Base-by-base conservation (phyloP, 2,888 invertebrate species). In the Drosophila neotestacea region DNA sequence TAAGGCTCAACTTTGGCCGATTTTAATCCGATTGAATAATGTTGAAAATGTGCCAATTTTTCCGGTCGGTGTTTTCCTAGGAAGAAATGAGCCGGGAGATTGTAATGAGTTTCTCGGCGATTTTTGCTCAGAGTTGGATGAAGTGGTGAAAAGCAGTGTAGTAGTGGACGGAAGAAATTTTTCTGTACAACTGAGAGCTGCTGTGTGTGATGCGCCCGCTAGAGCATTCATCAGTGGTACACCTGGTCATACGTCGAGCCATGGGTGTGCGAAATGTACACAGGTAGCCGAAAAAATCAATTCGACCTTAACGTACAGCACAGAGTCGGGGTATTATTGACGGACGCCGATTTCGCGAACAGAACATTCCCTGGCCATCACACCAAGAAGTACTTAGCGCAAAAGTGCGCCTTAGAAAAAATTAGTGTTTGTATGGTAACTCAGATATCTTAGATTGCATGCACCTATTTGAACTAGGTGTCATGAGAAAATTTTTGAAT, bases 131-230 rank as follows among this genome's bases (percentile, higher is more conserved):
- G n/a, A 16, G 3, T 55, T 16, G 16, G 16, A 16, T 16, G 16
- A 16, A 16, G 16, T 16, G 16, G 1, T 16, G 16, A 16, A 16
- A 16, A 16, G 16, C 16, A 1, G 16, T 16, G 16, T 16, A 16
- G 16, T 16, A 16, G 16, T 16, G 16, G 16, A 16, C 16, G 16
- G 16, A 28, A 22, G 27, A 30, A 7, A 32, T 6, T 6, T 32
- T 9, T 9, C 7, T 32, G 16, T 32, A 32, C 7, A 32, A 32
- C n/a, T 51, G 7, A 65, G 38, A 30, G 44, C 11, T 10, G 16
- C 46, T 51, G 48, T 44, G 27, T 51, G 64, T 27, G 56, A 58
- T 51, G 51, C 58, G 30, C 64, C 64, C 16, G 58, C 64, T 4
- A 64, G 42, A 42, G 56, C 56, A 7, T 58, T 42, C 10, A 36